Conservation (phyloP, 2,797 vertebrate species). For the Channa striata region DNA sequence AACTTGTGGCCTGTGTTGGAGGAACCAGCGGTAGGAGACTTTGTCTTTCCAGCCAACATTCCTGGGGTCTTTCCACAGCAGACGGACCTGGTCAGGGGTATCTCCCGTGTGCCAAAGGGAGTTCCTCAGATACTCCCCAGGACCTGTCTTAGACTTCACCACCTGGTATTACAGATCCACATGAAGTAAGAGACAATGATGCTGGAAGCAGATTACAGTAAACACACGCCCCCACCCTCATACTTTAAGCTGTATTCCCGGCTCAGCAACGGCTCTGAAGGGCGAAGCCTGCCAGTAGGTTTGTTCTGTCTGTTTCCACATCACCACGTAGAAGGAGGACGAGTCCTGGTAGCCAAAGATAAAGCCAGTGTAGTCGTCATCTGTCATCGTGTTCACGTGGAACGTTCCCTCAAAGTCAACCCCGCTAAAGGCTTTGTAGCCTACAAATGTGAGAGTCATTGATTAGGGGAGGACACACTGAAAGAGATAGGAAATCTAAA, state of each 20-base stretch:
- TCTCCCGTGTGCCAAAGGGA: slow-evolving; percentile 98
- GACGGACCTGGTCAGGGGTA: slow-evolving; percentile 91
- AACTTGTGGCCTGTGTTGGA: slow-evolving; percentile 96
- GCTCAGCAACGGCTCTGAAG: slow-evolving; percentile 97
- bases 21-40: slow-evolving; percentile 98
- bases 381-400: slow-evolving; percentile 96
- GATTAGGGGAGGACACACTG: not conserved
- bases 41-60: slow-evolving; percentile 99
- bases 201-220: not conserved
- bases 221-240: slow-evolving; percentile 66
- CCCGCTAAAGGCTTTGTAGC: slow-evolving; percentile 97
- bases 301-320: slow-evolving; percentile 99
- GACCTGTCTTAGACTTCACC: slow-evolving; percentile 97
- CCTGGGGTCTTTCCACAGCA: slow-evolving; percentile 98
- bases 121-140: slow-evolving; percentile 96
- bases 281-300: slow-evolving; percentile 99
- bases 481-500: not conserved
- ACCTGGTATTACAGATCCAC: slow-evolving; percentile 78
- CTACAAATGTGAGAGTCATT: slow-evolving; percentile 69
- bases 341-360: slow-evolving; percentile 99
- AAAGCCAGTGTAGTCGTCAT: slow-evolving; percentile 97
- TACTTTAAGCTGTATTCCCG: slow-evolving; percentile 97
- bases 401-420: slow-evolving; percentile 99
- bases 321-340: slow-evolving; percentile 98
- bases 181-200: not conserved